Evolutionary conservation across 2,113 vertebrate species (phyloP), one percentile per base, ranked within the genome.

Genomic region (Myiozetetes cayanensis): DNA sequence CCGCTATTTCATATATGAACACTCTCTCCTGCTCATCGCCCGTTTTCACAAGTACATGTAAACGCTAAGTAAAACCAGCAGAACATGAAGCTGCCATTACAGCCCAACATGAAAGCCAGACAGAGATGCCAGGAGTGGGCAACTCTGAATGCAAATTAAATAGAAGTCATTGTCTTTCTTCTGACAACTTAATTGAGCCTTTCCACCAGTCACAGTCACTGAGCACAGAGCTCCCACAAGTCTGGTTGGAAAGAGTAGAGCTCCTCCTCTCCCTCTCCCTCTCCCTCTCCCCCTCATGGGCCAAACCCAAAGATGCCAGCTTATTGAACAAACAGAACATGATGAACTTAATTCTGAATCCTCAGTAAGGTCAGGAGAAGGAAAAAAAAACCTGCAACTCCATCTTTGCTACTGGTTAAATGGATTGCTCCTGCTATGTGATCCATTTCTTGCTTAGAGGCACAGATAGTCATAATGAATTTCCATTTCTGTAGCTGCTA

Each of bases 151-250:
- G 80, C 74, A 90, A 95, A 96, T 74, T 87, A 88, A 97, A 90
- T 4, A 76, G 88, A 93, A 97, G 35, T 91, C 67, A 94, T 94
- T 95, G 94, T 96, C 88, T 97, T 95, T 94, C 91, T 94, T 97
- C 86, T 72, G 91, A 97, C 92, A 98, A 73, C 70, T 97, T 97
- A 97, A 97, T 93, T 97, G 97, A 97, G 78, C 86, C 83, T 87
- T 96, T 95, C 94, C 95, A 96, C 97, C 95, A 97, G 96, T 96
- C 85, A 96, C 66, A 97, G 80, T 81, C 95, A 80, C 94, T 92
- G 89, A 96, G 91, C 96, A 91, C 52, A 71, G 25, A 62, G 85
- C 75, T 94, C 94, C 63, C 92, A 85, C 12, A 77, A 84, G 44
- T 37, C 47, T 58, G 43, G 31, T 75, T 87, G 79, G 63, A 47